Conservation (phyloP, 2,888 invertebrate genomes). For the Diploptera punctata region DNA sequence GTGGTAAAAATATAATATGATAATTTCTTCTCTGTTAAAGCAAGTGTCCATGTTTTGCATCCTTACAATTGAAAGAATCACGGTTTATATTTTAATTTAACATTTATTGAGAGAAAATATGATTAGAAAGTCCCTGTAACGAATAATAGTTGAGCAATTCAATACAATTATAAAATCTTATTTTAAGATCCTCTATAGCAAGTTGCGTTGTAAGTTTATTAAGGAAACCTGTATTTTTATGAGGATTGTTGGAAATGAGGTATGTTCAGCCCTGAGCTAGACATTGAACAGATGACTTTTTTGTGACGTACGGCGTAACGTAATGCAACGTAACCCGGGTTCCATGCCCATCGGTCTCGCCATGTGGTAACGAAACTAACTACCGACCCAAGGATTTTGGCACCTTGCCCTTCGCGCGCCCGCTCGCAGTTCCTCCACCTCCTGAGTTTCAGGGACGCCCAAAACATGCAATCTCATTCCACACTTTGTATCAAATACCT, state of each 20-base stretch:
- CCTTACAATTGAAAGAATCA: too few relatives aligned
- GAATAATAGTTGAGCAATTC: too few relatives aligned
- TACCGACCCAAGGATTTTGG: neutral
- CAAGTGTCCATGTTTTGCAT: too few relatives aligned
- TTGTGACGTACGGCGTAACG: neutral
- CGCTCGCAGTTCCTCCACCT: conserved; percentile 17
- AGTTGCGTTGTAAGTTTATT: neutral
- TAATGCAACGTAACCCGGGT: conserved; percentile 10
- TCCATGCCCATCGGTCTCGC: conserved; percentile 12
- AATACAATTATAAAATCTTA: too few relatives aligned
- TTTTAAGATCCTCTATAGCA: too few relatives aligned
- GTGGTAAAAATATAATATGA: too few relatives aligned
- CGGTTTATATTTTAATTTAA: too few relatives aligned
- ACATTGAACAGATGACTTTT: neutral
- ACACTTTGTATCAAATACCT: too few relatives aligned
- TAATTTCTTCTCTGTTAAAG: too few relatives aligned
- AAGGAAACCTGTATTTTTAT: neutral
- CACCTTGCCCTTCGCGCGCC: conserved; percentile 2
- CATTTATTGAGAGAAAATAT: too few relatives aligned
- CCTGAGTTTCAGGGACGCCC: neutral
- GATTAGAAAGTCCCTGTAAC: too few relatives aligned
- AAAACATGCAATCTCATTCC: too few relatives aligned
- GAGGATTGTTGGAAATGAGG: neutral
- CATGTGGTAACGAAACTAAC: conserved; percentile 13
- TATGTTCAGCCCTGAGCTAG: neutral